Evolutionary conservation across 2,797 vertebrate species (phyloP), one percentile per base, ranked within the genome.

Genomic region (Anguilla obscura): DNA sequence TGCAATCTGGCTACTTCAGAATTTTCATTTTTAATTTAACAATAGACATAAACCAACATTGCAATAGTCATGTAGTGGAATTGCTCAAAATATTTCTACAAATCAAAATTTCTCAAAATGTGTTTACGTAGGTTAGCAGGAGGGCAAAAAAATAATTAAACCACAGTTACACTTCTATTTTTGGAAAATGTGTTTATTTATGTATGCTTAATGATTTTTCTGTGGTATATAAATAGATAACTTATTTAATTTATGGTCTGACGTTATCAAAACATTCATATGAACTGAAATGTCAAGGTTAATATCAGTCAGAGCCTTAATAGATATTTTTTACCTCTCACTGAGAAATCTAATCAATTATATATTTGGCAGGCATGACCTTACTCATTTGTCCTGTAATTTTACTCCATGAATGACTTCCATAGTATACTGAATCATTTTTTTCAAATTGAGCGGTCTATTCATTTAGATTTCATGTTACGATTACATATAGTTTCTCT

Each of bases 241-340:
- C 74, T 79, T 30, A 56, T 56, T 52, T 36, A 54, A 85, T 85
- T 85, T 18, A 85, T 33, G 16, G 30, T 40, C 54, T 85, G 54
- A 85, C 84, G 54, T 85, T 85, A 85, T 85, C 54, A 85, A 58
- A 60, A 85, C 27, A 52, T 58, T 30, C 1, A 24, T 60, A 85
- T 16, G 16, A 33, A 36, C 56, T 58, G 36, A 60, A 85, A 85
- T 85, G 84, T 60, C 84, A 85, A 18, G 27, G 54, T 24, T 54
- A 85, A 85, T 85, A 58, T 85, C 27, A 60, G 27, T 85, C 52
- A 58, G 56, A 40, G n/a, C 3, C 84, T 54, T 58, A 30, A 85
- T 58, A 85, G 50, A 54, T 60, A 7, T 21, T 33, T 16, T 85
- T 85, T 33, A 85, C 56, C 30, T 40, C 56, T 27, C 83, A 85